Evolutionary conservation across 2,797 vertebrate genomes (phyloP).

Genomic region (Sparidentex hasta): DNA sequence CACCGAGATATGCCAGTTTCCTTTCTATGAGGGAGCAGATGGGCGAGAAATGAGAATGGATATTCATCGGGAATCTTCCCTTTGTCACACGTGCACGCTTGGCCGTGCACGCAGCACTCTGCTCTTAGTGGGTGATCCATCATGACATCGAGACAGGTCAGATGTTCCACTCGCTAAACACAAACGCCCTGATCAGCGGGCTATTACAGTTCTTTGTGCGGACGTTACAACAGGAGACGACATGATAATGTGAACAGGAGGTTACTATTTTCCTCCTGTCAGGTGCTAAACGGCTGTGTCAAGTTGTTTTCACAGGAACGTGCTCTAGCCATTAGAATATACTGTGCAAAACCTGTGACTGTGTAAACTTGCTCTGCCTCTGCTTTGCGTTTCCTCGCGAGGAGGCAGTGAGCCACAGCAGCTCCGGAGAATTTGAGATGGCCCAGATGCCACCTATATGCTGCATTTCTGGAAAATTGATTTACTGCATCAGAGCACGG

Average conservation of each 20-base stretch:
- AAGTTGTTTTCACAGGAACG: conserved; percentile 27
- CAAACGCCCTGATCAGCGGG: conserved; percentile 69
- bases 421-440: conserved; percentile 52
- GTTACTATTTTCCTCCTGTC: conserved; percentile 41
- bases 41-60: conserved; percentile 82
- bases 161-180: conserved; percentile 77
- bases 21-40: conserved; percentile 77
- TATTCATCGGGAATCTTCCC: conserved; percentile 76
- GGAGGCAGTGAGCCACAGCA: conserved; percentile 20
- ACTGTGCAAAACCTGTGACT: conserved; percentile 14
- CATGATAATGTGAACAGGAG: conserved; percentile 52
- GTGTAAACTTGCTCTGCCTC: conserved; percentile 7
- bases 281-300: conserved; percentile 45
- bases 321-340: conserved; percentile 10
- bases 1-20: conserved; percentile 67
- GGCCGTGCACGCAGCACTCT: conserved; percentile 64
- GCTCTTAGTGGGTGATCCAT: conserved; percentile 81
- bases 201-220: conserved; percentile 59
- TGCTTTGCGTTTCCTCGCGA: conserved; percentile 14
- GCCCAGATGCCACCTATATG: conserved; percentile 58
- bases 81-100: conserved; percentile 79
- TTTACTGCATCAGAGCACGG: conserved; percentile 73
- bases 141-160: conserved; percentile 81
- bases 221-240: conserved; percentile 42
- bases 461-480: conserved; percentile 69